Conservation (phyloP, 2,113 vertebrate genomes). For the Mobula birostris region DNA sequence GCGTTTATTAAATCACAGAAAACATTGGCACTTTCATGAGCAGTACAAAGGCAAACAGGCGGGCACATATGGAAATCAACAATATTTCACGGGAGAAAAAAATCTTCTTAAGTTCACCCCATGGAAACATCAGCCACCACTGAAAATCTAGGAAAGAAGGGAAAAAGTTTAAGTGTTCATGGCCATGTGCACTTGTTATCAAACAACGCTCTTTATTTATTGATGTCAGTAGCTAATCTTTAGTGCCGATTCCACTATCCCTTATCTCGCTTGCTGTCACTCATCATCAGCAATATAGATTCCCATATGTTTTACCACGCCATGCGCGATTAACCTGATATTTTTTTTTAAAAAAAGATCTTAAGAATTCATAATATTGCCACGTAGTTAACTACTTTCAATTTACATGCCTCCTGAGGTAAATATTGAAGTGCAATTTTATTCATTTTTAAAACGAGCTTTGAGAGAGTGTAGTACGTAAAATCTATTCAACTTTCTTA, state of each 20-base stretch:
- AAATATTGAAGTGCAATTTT: neutral
- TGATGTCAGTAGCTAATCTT: slow-evolving; percentile 32
- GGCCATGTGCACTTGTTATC: neutral
- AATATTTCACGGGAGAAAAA: neutral
- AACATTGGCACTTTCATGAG: neutral
- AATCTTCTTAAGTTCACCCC: slow-evolving; percentile 19
- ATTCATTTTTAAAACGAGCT: neutral
- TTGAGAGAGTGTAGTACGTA: neutral
- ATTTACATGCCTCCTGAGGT: neutral
- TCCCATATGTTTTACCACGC: neutral
- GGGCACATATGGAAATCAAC: neutral
- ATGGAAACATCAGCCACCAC: neutral
- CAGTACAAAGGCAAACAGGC: neutral
- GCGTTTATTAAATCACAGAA: neutral
- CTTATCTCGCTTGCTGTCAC: slow-evolving; percentile 13
- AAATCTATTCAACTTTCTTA: neutral
- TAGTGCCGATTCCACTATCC: neutral
- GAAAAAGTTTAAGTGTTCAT: slow-evolving; percentile 25
- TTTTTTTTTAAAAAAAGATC: neutral
- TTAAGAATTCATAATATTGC: neutral
- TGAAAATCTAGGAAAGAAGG: slow-evolving; percentile 26
- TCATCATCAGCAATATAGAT: slow-evolving; percentile 20
- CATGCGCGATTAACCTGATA: neutral
- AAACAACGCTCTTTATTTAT: slow-evolving; percentile 15
- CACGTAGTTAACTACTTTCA: neutral